These are phyloP conservation scores for Ladona fulva DNA, from an alignment of 1,140 invertebrate genomes.

Conservation along the genomic window DNA sequence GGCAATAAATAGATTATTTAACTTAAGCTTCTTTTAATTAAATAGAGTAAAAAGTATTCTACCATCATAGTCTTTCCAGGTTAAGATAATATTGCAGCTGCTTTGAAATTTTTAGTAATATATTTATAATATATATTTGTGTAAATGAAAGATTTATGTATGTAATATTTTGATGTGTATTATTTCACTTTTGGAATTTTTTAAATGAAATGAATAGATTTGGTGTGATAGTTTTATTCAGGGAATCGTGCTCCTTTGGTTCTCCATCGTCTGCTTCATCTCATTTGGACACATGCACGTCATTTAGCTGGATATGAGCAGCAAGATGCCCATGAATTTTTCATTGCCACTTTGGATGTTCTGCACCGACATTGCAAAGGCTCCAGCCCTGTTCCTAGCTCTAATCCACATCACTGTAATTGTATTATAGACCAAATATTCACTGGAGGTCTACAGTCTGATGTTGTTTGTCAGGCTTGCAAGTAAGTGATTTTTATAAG, in stretches of 20 bases:
- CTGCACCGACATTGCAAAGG: slow-evolving; percentile 72
- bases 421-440: slow-evolving; percentile 98
- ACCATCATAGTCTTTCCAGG: no score
- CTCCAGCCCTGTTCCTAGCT: slow-evolving; percentile 29
- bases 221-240: slow-evolving; percentile 69
- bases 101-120: no score
- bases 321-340: slow-evolving; percentile 98
- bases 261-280: slow-evolving; percentile 76
- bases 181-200: no score
- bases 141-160: no score
- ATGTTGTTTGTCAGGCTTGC: slow-evolving; percentile 92
- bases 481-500: slow-evolving; percentile 45
- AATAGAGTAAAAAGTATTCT: no score
- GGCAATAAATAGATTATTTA: no score
- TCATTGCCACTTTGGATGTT: slow-evolving; percentile 89
- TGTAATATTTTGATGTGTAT: no score
- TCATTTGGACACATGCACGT: slow-evolving; percentile 93
- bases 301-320: slow-evolving; percentile 95
- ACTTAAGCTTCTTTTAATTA: no score
- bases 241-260: slow-evolving; percentile 79
- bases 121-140: no score
- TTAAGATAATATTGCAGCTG: no score
- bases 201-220: not conserved
- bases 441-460: slow-evolving; percentile 90
- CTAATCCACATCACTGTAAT: slow-evolving; percentile 66